Conservation (phyloP, 2,888 invertebrate species). For the Norana najaformis region DNA sequence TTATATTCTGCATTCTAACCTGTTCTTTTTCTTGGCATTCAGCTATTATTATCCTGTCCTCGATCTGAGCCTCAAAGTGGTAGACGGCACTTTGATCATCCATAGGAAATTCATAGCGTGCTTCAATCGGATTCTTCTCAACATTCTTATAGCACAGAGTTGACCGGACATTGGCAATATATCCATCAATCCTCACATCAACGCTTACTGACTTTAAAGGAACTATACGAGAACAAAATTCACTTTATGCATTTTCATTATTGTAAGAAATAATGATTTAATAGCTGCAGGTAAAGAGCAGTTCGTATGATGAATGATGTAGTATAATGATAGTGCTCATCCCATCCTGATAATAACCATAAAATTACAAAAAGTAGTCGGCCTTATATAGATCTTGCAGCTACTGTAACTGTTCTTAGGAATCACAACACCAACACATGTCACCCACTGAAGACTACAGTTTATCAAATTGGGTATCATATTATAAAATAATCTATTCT, state of each 20-base stretch:
- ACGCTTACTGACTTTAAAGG: constrained; percentile 44
- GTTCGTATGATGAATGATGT: background rate
- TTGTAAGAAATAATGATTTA: background rate
- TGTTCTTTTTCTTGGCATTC: constrained; percentile 52
- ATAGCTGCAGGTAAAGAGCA: background rate
- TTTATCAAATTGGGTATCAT: too few relatives aligned
- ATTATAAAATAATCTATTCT: too few relatives aligned
- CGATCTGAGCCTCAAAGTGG: constrained; percentile 50
- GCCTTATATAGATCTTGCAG: background rate
- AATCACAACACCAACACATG: too few relatives aligned
- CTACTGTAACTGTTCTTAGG: too few relatives aligned
- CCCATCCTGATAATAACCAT: too few relatives aligned
- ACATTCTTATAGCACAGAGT: constrained; percentile 46
- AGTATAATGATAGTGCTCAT: background rate
- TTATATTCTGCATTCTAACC: constrained; percentile 39
- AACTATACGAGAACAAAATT: constrained; percentile 35
- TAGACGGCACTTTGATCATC: constrained; percentile 51
- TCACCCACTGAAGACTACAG: background rate
- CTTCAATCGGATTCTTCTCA: constrained; percentile 47
- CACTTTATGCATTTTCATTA: background rate
- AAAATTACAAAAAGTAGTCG: too few relatives aligned
- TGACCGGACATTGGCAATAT: constrained; percentile 45
- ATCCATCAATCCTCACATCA: constrained; percentile 44
- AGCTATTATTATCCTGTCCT: constrained; percentile 48
- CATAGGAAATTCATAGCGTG: constrained; percentile 51